Evolutionary conservation across 1,140 invertebrate species (phyloP).

Genomic region (Danaus plexippus): DNA sequence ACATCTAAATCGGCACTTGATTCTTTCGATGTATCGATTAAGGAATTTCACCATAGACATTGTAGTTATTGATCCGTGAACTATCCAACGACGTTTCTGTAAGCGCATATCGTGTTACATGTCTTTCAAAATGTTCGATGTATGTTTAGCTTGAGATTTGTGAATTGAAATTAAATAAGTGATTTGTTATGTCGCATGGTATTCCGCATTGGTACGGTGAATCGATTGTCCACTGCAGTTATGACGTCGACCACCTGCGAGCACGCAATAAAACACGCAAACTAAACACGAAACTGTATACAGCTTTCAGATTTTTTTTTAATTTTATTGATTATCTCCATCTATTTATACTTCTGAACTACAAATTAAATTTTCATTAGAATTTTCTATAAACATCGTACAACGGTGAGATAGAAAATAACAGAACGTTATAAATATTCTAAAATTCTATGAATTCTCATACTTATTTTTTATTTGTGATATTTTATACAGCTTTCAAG

Average conservation of each 20-base stretch:
- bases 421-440: no score
- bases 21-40: conserved; percentile 25
- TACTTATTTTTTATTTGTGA: no score
- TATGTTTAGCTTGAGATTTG: conserved; percentile 15
- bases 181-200: conserved; percentile 49
- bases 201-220: conserved; percentile 54
- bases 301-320: neutral
- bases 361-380: no score
- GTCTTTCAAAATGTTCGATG: conserved; percentile 15
- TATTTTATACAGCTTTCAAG: no score
- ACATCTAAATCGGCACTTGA: conserved; percentile 23
- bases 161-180: conserved; percentile 28
- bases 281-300: conserved; percentile 11
- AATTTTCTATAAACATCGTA: no score
- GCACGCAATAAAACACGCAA: conserved; percentile 46
- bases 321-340: no score
- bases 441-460: no score
- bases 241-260: conserved; percentile 49
- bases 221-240: conserved; percentile 62
- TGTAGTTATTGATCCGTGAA: no score
- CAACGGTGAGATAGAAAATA: no score
- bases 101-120: no score
- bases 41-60: neutral
- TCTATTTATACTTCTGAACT: no score
- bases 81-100: no score